Base-by-base conservation (phyloP, 2,797 vertebrate species). In the Luscinia luscinia region DNA sequence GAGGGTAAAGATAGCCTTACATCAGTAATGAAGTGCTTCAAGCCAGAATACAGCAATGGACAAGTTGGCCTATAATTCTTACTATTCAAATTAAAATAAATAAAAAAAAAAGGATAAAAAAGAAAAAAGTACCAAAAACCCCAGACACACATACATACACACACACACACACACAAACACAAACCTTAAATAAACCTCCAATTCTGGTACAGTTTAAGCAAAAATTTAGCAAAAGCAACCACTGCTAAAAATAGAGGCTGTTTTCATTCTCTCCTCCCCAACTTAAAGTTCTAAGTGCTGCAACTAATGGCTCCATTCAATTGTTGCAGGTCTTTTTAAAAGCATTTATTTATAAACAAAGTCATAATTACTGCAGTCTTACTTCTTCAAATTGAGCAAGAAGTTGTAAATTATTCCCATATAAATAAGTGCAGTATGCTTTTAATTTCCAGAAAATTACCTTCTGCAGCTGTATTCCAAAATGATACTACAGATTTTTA, bases 331-430 rank as follows among this genome's bases (percentile, higher is more conserved):
- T 68, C 30, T 84, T 83, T 92, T 85, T 70, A 52, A 5, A 82
- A 62, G 43, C 45, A 41, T 41, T 87, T 92, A 92, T 95, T 92
- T 95, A 96, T 89, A 84, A 76, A 89, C 41, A 43, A 64, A 94
- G 40, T 70, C 28, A 24, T 90, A 89, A 91, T 93, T 86, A 89
- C 21, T 69, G 54, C 62, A 91, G 38, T 74, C 57, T 84, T 80
- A 94, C 69, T 88, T 85, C 32, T 93, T 87, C 55, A 92, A 91
- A 94, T 94, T 93, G 89, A 93, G 78, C 45, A 94, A 82, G 38
- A 89, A 81, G 41, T 84, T 57, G 92, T 66, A 94, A 92, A 92
- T 78, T 73, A 68, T 80, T 86, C 43, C 51, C 36, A 64, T 48
- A 84, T 62, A 93, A 90, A 85, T 52, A 90, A 76, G 13, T n/a